Conservation (phyloP, 2,888 invertebrate genomes). For the Brachyptera putata region DNA sequence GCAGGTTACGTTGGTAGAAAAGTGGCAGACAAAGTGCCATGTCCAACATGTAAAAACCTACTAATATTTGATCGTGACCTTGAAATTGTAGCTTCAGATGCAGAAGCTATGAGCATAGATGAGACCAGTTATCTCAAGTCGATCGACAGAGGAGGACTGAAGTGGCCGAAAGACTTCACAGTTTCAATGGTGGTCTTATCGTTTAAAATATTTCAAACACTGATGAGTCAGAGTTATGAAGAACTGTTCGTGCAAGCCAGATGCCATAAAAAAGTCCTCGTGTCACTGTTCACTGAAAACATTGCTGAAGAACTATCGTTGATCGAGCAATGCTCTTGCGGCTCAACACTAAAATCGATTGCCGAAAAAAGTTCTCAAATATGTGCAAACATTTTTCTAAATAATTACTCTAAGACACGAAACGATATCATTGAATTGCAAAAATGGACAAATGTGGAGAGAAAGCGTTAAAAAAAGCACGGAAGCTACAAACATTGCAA, state of each 20-base stretch:
- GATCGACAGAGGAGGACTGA: background rate
- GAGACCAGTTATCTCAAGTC: background rate
- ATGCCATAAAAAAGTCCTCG: background rate
- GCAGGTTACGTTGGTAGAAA: background rate
- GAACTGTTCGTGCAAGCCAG: background rate
- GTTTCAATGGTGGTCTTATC: background rate
- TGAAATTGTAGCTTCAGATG: too few relatives aligned
- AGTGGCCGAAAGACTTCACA: background rate
- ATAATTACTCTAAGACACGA: background rate
- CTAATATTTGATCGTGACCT: background rate
- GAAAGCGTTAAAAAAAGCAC: too few relatives aligned
- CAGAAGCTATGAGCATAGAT: background rate
- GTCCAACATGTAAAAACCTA: background rate
- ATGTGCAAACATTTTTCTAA: background rate
- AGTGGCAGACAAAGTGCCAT: background rate
- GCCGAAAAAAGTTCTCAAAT: background rate
- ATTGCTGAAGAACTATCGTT: background rate
- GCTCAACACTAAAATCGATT: background rate
- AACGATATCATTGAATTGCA: background rate
- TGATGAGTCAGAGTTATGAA: background rate
- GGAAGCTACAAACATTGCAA: too few relatives aligned
- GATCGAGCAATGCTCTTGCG: background rate
- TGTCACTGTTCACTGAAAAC: background rate
- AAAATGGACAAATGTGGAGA: too few relatives aligned
- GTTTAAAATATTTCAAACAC: background rate